phyloP scores from a whole-genome alignment of 2,797 vertebrate genomes.

The Leptodactylus fallax region DNA sequence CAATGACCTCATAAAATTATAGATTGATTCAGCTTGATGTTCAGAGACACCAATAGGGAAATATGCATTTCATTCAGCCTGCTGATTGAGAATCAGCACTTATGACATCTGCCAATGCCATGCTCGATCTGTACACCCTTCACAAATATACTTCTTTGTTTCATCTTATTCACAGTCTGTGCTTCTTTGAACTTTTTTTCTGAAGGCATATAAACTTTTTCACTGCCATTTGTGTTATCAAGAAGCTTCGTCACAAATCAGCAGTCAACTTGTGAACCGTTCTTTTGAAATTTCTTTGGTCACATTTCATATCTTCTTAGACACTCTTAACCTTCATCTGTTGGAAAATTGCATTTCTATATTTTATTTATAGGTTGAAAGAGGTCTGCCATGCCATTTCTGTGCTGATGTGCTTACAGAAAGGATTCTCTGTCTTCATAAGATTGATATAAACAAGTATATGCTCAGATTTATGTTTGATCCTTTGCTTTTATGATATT shows the following conservation, averaged over 20 bases:
- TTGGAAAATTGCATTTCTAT: slow-evolving; percentile 35
- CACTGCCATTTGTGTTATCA: slow-evolving; percentile 40
- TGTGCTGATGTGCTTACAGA: slow-evolving; percentile 1
- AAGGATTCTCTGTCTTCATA: not conserved
- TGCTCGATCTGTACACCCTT: slow-evolving; percentile 30
- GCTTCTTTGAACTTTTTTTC: slow-evolving; percentile 31
- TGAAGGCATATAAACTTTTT: slow-evolving; percentile 37
- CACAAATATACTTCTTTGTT: slow-evolving; percentile 37
- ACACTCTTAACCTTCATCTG: slow-evolving; percentile 12
- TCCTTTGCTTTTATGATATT: not conserved
- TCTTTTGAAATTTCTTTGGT: slow-evolving; percentile 38
- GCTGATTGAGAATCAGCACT: slow-evolving; percentile 41
- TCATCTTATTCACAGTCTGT: slow-evolving; percentile 33
- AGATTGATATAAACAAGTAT: not conserved
- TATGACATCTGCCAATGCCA: slow-evolving; percentile 42
- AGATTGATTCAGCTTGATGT: slow-evolving; percentile 56
- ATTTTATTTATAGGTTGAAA: slow-evolving; percentile 38
- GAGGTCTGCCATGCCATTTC: not conserved
- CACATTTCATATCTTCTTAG: slow-evolving; percentile 34
- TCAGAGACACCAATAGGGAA: slow-evolving; percentile 49
- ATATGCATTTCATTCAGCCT: slow-evolving; percentile 47
- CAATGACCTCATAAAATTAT: slow-evolving; percentile 61
- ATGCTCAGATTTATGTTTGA: not conserved
- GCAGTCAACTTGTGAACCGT: slow-evolving; percentile 37
- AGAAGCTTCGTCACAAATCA: slow-evolving; percentile 30